Evolutionary conservation across 2,888 invertebrate species (phyloP).

Genomic region (Trichogramma dendrolimi): DNA sequence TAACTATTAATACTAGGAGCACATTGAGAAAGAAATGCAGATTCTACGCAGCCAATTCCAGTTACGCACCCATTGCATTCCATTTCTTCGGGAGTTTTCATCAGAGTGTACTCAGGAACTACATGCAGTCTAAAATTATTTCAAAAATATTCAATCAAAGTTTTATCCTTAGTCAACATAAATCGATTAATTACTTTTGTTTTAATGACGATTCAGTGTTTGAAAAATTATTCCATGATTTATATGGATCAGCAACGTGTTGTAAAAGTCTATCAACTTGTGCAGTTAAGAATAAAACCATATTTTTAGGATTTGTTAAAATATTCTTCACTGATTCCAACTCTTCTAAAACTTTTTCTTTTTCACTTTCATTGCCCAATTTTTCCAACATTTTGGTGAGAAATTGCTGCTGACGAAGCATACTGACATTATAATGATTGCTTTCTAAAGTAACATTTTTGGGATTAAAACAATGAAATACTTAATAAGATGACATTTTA

Average conservation of each 20-base stretch:
- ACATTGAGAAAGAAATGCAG: conserved; percentile 67
- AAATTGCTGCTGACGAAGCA: conserved; percentile 74
- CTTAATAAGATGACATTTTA: not conserved
- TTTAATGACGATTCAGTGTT: conserved; percentile 38
- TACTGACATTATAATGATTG: conserved; percentile 67
- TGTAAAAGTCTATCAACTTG: conserved; percentile 61
- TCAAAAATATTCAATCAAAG: conserved; percentile 3
- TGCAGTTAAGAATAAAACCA: conserved; percentile 70
- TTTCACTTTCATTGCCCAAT: conserved; percentile 55
- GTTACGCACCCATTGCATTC: conserved; percentile 62
- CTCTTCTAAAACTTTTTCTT: conserved; percentile 52
- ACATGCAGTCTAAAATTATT: conserved; percentile 47
- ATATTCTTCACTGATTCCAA: conserved; percentile 58
- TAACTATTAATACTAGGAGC: conserved; percentile 65
- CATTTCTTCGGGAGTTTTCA: conserved; percentile 47
- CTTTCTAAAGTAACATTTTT: conserved; percentile 55
- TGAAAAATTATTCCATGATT: conserved; percentile 56
- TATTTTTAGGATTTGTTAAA: conserved; percentile 60
- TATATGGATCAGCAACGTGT: conserved; percentile 53
- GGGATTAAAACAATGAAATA: conserved; percentile 5
- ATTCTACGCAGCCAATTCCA: conserved; percentile 79
- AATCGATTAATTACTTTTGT: conserved; percentile 37
- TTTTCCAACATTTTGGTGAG: conserved; percentile 64
- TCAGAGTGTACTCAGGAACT: conserved; percentile 53
- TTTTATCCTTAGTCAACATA: conserved; percentile 6